A percentile compares a stretch with the other conserved stretches of the same genome.
These are phyloP conservation scores for Aleiodes testaceus DNA, from an alignment of 2,888 invertebrate species.

Conservation along the genomic window DNA sequence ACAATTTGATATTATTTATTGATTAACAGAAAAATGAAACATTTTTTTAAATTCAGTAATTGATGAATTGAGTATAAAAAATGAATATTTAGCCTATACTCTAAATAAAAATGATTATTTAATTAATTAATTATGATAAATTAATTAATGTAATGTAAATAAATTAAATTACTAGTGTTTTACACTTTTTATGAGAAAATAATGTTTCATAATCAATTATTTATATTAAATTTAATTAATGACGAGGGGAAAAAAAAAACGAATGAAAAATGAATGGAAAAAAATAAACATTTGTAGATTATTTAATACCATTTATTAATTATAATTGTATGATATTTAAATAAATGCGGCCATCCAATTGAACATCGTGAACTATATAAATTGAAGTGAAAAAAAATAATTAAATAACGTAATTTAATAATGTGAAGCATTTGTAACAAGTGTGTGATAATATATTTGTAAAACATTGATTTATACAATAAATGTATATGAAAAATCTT, in stretches of 20 bases:
- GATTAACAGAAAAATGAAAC: slow-evolving; percentile 45
- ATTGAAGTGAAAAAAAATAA: slow-evolving; percentile 26
- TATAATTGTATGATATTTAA: slow-evolving; percentile 65
- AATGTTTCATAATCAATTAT: slow-evolving; percentile 24
- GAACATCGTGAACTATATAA: slow-evolving; percentile 39
- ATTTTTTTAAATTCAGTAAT: no score
- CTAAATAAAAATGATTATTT: neutral
- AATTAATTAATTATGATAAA: neutral
- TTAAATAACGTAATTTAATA: neutral
- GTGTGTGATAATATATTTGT: slow-evolving; percentile 72
- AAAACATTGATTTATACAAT: slow-evolving; percentile 64
- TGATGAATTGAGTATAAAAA: neutral
- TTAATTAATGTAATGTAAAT: slow-evolving; percentile 11
- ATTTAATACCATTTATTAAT: slow-evolving; percentile 51
- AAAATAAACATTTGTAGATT: slow-evolving; percentile 10
- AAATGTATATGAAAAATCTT: slow-evolving; percentile 17
- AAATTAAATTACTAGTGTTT: slow-evolving; percentile 2
- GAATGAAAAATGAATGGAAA: slow-evolving; percentile 36
- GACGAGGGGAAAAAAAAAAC: no score
- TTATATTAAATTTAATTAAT: slow-evolving; percentile 18
- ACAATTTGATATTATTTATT: slow-evolving; percentile 66
- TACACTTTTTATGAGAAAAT: slow-evolving; percentile 18
- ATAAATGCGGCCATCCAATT: slow-evolving; percentile 28
- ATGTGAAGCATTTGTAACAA: slow-evolving; percentile 67
- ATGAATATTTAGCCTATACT: neutral